Evolutionary conservation across 2,113 vertebrate genomes (phyloP), one percentile per base, ranked within the genome.

Genomic region (Cebus imitator): DNA sequence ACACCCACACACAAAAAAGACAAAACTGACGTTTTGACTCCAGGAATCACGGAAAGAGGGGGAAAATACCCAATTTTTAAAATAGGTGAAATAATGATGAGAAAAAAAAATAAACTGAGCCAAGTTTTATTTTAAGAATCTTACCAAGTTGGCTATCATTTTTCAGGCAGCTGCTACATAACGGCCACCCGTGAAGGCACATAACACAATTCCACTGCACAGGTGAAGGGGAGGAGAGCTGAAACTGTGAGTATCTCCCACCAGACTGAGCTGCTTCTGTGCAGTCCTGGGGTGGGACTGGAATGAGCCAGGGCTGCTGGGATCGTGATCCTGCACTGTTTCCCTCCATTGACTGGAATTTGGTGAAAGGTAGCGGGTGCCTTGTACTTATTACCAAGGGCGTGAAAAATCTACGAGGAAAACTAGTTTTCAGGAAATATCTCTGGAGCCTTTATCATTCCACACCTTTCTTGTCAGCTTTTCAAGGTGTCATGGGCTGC

Each of bases 401-500:
- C 12, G 27, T 76, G 70, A 73, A 78, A 92, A 92, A 45, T 37
- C 85, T 70, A 7, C 4, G 5, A 32, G 32, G 37, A 61, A 92
- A 90, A 87, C 70, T 21, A 16, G 50, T 57, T 87, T 90, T 75
- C 64, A 64, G 91, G 85, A n/a, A n/a, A 2, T 1, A 5, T 86
- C 70, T 76, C 80, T 58, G 79, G 37, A 87, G 52, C 32, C 84
- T 70, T n/a, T 30, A 55, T 55, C 14, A 78, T 75, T 37, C 58
- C n/a, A 79, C 84, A 73, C n/a, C 72, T 96, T 88, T 57, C 70
- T 27, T 94, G 66, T 84, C 27, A 11, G 66, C 32, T 90, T 93
- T 91, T 68, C 87, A 78, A 85, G 92, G 90, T 92, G 86, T 64
- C 84, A 32, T 3, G 85, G 35, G 90, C 80, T 85, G 96, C 87